Evolutionary conservation across 64 coral and sea anemone species (phyloP), one percentile per base, ranked within the genome.

Genomic region (Orbicella faveolata): DNA sequence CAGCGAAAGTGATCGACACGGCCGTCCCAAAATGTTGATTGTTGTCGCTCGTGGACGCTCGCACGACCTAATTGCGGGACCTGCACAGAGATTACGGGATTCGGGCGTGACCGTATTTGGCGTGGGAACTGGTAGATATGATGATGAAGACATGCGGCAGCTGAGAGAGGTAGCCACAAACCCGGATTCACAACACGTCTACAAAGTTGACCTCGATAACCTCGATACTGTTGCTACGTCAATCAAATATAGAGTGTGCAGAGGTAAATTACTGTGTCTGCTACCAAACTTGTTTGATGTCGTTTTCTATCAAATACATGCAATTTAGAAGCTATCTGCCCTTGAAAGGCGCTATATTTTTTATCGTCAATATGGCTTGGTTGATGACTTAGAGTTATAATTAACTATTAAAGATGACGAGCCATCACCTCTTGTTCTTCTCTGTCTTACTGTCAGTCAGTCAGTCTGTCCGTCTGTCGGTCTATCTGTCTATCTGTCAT

Each of bases 231-330:
- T 96, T 75, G 90, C 83, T 4, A 21, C 79, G 9, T 21, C 37
- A 52, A 93, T 96, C 25, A 89, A 92, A 54, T 17, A 93, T 18
- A 84, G 76, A 18, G 94, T 90, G 57, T 96, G 94, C 65, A 14
- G 34, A 18, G 90, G 94, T 96, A 95, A 61, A 34, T 80, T 57
- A 14, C 14, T 36, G 12, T 34, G 26, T 35, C 2, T 15, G 14
- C 14, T 74, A 48, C 44, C 7, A 48, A 6, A 6, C 44, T 48
- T 48, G 44, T 48, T 26, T 74, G 6, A 13, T 59, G 55, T 15
- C 15, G 15, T 10, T 1, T 8, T 59, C 9, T 59, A 59, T 16
- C 55, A 1, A 59, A 6, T 59, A 59, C 15, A 16, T 59, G 55
- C 44, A 48, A 48, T 48, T 48, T 48, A 48, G 44, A 6, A 48